Base-by-base conservation (phyloP, 2,797 vertebrate species). In the Falco naumanni region DNA sequence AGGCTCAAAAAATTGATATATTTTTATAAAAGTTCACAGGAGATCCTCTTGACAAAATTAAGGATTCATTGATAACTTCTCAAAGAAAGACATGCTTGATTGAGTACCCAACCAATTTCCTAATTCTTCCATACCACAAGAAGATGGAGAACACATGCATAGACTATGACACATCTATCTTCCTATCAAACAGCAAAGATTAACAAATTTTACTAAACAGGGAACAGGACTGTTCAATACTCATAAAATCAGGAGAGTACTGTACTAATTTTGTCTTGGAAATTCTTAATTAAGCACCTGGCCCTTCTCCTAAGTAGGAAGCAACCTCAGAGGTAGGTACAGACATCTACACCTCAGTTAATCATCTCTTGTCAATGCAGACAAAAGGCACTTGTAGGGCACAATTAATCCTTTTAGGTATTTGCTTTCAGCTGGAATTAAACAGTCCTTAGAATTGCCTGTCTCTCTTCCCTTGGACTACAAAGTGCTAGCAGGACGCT, bases 171-270 rank as follows among this genome's bases (percentile, higher is more conserved):
- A 41, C 26, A 93, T 84, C n/a, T 29, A 71, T 84, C 68, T 75
- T 91, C 14, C 56, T 91, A 95, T 48, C 33, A 82, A 56, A 70
- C n/a, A 71, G 65, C 47, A 91, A 60, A 66, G 68, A 79, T 94
- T 89, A 85, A n/a, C 94, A 66, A 91, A 64, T 95, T 83, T 41
- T 72, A 95, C 89, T 96, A 91, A 95, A 78, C 57, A 60, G 63
- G 54, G 66, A 92, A 48, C 3, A 89, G 19, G 28, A n/a, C 13
- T 66, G 6, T 20, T 28, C 79, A 39, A 53, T 45, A 53, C 10
- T 57, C 22, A 37, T 33, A 37, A 84, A 79, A 59, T 54, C 29
- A 8, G 72, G 68, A 82, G 7, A 65, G 4, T 45, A 68, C 5
- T 70, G 26, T 41, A 47, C 28, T 77, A 34, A 66, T 74, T 90